Evolutionary conservation across 2,888 invertebrate species (phyloP).

Genomic region (Phyllotreta cruciferae): DNA sequence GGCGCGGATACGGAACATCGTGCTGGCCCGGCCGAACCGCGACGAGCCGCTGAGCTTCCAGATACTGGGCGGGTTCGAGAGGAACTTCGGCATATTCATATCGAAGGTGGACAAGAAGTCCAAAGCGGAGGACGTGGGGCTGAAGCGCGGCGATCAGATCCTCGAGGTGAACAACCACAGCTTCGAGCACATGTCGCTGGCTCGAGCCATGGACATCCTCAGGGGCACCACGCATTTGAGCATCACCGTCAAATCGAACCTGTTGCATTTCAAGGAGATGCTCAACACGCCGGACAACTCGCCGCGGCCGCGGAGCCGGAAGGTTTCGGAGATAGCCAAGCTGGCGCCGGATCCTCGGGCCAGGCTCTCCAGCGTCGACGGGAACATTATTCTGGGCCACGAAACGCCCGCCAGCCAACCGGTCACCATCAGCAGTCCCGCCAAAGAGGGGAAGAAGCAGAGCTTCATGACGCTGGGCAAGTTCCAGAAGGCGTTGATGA

Average conservation of each 20-base stretch:
- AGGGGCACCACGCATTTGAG: slow-evolving; percentile 94
- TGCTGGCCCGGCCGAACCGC: slow-evolving; percentile 87
- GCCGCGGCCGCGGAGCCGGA: slow-evolving; percentile 71
- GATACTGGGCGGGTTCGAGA: slow-evolving; percentile 92
- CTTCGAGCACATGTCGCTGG: slow-evolving; percentile 91
- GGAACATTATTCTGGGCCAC: slow-evolving; percentile 53
- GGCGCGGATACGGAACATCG: slow-evolving; percentile 90
- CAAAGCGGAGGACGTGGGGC: slow-evolving; percentile 93
- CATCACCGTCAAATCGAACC: slow-evolving; percentile 96
- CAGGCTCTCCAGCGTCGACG: slow-evolving; percentile 80
- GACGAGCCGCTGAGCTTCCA: slow-evolving; percentile 94
- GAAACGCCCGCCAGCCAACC: slow-evolving; percentile 63
- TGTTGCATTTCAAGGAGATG: slow-evolving; percentile 85
- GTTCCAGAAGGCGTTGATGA: slow-evolving; percentile 84
- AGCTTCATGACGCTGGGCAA: slow-evolving; percentile 89
- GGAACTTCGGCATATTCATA: slow-evolving; percentile 87
- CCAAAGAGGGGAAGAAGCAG: slow-evolving; percentile 67
- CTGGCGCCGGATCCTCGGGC: slow-evolving; percentile 75
- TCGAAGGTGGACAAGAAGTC: slow-evolving; percentile 92
- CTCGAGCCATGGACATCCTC: slow-evolving; percentile 91
- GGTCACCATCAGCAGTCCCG: slow-evolving; percentile 68
- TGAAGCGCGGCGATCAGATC: slow-evolving; percentile 97
- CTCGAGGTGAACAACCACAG: slow-evolving; percentile 97
- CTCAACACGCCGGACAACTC: slow-evolving; percentile 80
- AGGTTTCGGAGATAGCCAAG: slow-evolving; percentile 67